phyloP scores from a whole-genome alignment of 2,888 invertebrate genomes.

The Tetheella fluctuosa region DNA sequence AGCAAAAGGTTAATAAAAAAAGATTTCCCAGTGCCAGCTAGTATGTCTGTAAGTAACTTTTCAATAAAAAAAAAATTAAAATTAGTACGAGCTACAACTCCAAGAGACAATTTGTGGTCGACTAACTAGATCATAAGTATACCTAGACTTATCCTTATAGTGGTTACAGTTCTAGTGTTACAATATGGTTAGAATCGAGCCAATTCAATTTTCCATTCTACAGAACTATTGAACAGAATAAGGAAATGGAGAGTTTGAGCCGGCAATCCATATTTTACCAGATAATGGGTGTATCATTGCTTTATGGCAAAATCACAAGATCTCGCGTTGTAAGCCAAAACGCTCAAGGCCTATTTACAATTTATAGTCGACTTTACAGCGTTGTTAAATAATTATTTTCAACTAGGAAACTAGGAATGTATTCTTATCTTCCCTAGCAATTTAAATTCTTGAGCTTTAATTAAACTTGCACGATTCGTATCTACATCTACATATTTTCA shows the following conservation, averaged over 20 bases:
- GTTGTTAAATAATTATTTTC: neutral
- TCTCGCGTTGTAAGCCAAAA: neutral
- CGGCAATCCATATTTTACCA: neutral
- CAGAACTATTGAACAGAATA: neutral
- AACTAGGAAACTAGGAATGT: neutral
- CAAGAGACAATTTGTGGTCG: neutral
- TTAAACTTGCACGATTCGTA: neutral
- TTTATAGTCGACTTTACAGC: neutral
- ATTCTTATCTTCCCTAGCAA: neutral
- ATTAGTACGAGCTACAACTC: neutral
- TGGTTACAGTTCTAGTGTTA: constrained; percentile 1
- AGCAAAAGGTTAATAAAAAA: too few species aligned
- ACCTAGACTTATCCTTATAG: neutral
- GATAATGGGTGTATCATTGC: constrained; percentile 1
- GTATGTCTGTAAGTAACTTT: too few species aligned
- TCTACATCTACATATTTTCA: neutral
- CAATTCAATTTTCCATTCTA: neutral
- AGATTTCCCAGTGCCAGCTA: too few species aligned
- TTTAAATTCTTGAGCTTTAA: constrained; percentile 2
- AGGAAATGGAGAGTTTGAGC: neutral
- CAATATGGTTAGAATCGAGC: constrained; percentile 3
- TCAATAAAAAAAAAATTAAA: too few species aligned
- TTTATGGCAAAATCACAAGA: neutral
- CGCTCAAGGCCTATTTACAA: neutral
- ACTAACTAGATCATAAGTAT: neutral